phyloP scores from a whole-genome alignment of 2,113 vertebrate species.

The human (Homo sapiens) region GRCh38 chr9:10970501-10971000 shows the following conservation, averaged over 20 bases:
- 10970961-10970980: neutral
- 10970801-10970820: neutral
- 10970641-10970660: too few species aligned
- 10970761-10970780: neutral
- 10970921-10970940: neutral
- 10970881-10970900: neutral
- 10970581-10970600: too few species aligned
- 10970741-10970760: neutral
- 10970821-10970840: neutral
- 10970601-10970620: too few species aligned
- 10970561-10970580: too few species aligned
- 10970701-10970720: too few species aligned
- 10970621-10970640: too few species aligned
- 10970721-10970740: neutral
- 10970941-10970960: neutral
- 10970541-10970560: too few species aligned
- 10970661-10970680: too few species aligned
- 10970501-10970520: too few species aligned
- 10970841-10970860: neutral
- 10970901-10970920: neutral
- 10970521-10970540: too few species aligned
- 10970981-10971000: neutral
- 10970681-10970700: too few species aligned
- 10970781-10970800: neutral
- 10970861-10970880: neutral